Evolutionary conservation across 2,797 vertebrate genomes (phyloP).

Genomic region (Furcifer pardalis): DNA sequence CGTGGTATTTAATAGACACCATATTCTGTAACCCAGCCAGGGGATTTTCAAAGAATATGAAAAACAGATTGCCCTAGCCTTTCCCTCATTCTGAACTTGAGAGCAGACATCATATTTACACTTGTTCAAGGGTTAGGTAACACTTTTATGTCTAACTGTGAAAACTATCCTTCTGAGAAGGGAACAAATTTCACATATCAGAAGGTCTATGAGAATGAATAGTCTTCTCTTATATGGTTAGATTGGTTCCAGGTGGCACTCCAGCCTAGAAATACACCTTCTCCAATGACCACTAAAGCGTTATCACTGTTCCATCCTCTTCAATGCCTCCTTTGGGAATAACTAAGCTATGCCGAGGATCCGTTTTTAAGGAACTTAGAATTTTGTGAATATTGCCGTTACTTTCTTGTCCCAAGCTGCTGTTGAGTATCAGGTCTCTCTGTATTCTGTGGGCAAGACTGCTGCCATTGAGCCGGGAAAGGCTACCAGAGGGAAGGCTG

Average conservation of each 20-base stretch:
- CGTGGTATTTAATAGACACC: constrained; percentile 20
- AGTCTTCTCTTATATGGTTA: constrained; percentile 38
- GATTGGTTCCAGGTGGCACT: constrained; percentile 61
- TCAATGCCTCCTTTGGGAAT: constrained; percentile 94
- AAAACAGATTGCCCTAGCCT: neutral
- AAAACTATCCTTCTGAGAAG: constrained; percentile 58
- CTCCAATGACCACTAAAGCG: constrained; percentile 81
- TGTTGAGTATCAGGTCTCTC: constrained; percentile 87
- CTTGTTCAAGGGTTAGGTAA: constrained; percentile 40
- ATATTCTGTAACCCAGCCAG: constrained; percentile 13
- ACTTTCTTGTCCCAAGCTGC: constrained; percentile 86
- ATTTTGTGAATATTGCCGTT: constrained; percentile 93
- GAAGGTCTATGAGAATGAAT: constrained; percentile 52
- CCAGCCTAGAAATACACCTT: constrained; percentile 54
- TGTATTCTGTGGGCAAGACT: constrained; percentile 88
- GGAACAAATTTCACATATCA: constrained; percentile 41
- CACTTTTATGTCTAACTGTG: constrained; percentile 57
- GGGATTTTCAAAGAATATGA: constrained; percentile 41
- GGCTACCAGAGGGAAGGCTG: constrained; percentile 76
- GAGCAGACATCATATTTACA: constrained; percentile 42
- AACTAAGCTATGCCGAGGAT: constrained; percentile 92
- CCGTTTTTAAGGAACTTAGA: constrained; percentile 91
- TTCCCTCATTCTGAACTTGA: constrained; percentile 34
- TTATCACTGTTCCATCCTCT: constrained; percentile 95
- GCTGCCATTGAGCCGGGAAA: constrained; percentile 82